Conservation (phyloP, 1,140 invertebrate species). For the Ditylenchus dipsaci region DNA sequence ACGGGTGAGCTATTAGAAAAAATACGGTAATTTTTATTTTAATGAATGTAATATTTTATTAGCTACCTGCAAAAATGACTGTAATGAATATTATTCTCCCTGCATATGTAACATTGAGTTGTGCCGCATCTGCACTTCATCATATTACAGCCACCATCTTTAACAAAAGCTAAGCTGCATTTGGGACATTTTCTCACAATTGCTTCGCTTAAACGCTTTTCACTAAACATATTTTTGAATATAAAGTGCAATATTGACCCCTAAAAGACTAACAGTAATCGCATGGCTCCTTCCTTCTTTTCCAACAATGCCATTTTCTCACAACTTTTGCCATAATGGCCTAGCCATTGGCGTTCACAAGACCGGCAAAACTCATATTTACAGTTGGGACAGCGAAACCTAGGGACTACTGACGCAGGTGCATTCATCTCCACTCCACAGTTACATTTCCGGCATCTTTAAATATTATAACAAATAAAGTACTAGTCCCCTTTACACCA, state of each 20-base stretch:
- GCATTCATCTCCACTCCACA: constrained; percentile 12
- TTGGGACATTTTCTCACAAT: constrained; percentile 18
- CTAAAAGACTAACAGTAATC: constrained; percentile 6
- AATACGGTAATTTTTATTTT: not conserved
- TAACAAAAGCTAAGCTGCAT: constrained; percentile 16
- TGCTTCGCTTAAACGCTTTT: constrained; percentile 20
- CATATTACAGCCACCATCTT: constrained; percentile 16
- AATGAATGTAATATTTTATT: not conserved
- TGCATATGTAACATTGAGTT: constrained; percentile 21
- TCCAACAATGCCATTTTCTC: constrained; percentile 1
- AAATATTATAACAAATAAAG: not conserved
- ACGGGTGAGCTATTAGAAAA: too few relatives aligned
- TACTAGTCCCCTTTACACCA: too few relatives aligned
- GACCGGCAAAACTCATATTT: constrained; percentile 8
- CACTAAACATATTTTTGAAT: not conserved
- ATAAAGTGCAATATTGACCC: not conserved
- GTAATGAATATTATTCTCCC: constrained; percentile 10
- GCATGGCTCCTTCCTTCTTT: not conserved
- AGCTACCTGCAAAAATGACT: constrained; percentile 15
- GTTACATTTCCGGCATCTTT: constrained; percentile 16
- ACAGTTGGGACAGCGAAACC: constrained; percentile 9
- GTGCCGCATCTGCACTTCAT: constrained; percentile 16
- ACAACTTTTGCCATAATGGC: constrained; percentile 12
- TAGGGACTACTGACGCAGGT: not conserved
- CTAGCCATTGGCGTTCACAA: constrained; percentile 13